Evolutionary conservation across 2,888 invertebrate species (phyloP).

Genomic region (Spicauda simplicius): DNA sequence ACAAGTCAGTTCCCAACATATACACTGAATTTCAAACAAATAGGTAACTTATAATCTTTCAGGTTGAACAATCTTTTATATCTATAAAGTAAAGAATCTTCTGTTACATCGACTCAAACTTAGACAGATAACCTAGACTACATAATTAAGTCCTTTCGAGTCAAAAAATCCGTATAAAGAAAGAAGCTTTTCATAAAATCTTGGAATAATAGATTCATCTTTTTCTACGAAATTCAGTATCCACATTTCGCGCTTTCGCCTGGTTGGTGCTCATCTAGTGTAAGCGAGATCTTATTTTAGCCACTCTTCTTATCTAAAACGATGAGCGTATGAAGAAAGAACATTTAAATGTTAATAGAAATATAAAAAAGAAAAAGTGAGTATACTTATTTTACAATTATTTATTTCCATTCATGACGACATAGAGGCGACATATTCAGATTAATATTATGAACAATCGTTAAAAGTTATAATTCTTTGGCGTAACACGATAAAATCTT

Average conservation of each 20-base stretch:
- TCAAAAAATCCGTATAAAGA: constrained; percentile 10
- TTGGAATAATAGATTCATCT: constrained; percentile 21
- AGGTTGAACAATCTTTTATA: neutral
- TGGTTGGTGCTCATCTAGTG: constrained; percentile 52
- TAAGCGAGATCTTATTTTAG: constrained; percentile 46
- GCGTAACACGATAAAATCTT: too few species aligned
- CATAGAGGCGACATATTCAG: too few species aligned
- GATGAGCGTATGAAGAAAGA: neutral
- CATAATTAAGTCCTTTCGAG: constrained; percentile 4
- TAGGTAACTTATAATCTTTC: neutral
- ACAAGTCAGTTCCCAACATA: neutral
- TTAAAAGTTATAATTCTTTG: too few species aligned
- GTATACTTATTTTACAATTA: too few species aligned
- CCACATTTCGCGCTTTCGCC: constrained; percentile 40
- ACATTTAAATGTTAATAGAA: too few species aligned
- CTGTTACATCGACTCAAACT: neutral
- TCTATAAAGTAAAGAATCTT: neutral
- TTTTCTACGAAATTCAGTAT: constrained; percentile 12
- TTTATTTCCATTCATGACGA: too few species aligned
- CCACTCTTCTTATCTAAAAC: neutral
- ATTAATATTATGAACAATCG: too few species aligned
- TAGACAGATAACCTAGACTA: constrained; percentile 1
- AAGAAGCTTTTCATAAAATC: constrained; percentile 18
- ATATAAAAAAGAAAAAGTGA: too few species aligned
- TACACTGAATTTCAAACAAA: neutral